Evolutionary conservation across 2,113 vertebrate genomes (phyloP).

Genomic region (Uria aalge): DNA sequence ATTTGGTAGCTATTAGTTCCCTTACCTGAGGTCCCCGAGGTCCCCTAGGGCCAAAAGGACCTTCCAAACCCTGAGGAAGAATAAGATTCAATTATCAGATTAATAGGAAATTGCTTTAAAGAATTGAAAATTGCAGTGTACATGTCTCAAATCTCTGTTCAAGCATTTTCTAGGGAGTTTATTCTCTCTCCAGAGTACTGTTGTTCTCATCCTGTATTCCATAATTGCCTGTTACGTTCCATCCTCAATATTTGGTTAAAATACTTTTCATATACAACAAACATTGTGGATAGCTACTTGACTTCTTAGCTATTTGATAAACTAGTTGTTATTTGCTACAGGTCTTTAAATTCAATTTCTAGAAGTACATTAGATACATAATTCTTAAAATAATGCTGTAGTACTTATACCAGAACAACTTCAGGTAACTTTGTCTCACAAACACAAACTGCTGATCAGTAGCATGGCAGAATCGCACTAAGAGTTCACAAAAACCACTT

Average conservation of each 20-base stretch:
- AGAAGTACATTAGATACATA: neutral
- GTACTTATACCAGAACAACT: neutral
- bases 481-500: neutral
- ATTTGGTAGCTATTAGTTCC: neutral
- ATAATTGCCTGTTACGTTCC: neutral
- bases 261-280: neutral
- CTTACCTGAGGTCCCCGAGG: conserved; percentile 80
- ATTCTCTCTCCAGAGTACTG: neutral
- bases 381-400: neutral
- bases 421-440: neutral
- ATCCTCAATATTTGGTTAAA: neutral
- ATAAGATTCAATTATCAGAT: neutral
- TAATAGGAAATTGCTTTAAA: neutral
- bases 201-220: neutral
- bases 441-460: neutral
- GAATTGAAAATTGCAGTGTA: neutral
- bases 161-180: neutral
- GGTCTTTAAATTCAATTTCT: neutral
- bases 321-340: neutral
- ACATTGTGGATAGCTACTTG: neutral
- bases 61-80: conserved; percentile 50
- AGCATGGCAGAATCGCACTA: neutral
- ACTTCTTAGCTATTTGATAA: neutral
- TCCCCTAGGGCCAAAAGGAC: conserved; percentile 73
- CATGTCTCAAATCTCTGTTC: neutral